phyloP scores from a whole-genome alignment of 2,113 vertebrate species.

The Phodopus roborovskii region DNA sequence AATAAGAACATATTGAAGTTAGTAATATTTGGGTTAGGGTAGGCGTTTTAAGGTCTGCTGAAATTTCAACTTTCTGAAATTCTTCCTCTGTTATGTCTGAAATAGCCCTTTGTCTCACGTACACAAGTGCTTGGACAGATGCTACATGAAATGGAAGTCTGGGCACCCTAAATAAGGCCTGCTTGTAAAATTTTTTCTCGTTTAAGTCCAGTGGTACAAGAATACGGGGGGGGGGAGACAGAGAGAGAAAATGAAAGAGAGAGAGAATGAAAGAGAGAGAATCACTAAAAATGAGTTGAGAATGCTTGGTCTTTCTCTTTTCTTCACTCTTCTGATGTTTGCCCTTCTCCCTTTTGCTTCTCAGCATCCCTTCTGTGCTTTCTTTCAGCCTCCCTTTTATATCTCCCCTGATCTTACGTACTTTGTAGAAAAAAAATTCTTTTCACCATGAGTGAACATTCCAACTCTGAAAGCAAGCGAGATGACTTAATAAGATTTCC shows the following conservation, averaged over 20 bases:
- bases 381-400: background rate
- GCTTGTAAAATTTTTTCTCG: background rate
- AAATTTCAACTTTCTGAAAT: background rate
- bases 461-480: background rate
- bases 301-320: background rate
- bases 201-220: background rate
- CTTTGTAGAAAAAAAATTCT: background rate
- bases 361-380: background rate
- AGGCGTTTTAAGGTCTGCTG: background rate
- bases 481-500: background rate
- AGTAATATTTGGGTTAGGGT: background rate
- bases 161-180: background rate
- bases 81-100: background rate
- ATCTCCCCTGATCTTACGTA: background rate
- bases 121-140: background rate
- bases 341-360: background rate
- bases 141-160: accelerated
- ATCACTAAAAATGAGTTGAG: background rate
- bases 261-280: background rate
- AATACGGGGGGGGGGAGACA: background rate
- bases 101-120: background rate
- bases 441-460: background rate
- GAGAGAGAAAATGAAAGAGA: background rate
- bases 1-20: background rate
- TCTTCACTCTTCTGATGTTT: background rate